Evolutionary conservation across 2,113 vertebrate genomes (phyloP).

Genomic region (Lota lota): DNA sequence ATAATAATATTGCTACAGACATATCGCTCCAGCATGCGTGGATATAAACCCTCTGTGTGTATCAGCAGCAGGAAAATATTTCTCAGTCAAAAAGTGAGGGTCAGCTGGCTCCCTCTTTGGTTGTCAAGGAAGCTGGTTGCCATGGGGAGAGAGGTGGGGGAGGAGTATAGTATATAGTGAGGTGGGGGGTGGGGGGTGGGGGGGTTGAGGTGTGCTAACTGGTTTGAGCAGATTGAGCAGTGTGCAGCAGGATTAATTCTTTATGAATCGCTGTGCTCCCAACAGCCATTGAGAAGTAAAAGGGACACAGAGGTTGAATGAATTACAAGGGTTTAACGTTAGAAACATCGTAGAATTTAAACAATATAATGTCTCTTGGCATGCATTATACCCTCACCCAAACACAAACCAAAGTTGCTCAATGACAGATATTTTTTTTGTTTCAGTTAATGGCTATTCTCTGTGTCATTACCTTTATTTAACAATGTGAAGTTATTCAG

Average conservation of each 20-base stretch:
- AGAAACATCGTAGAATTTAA: too few species aligned
- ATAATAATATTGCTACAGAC: too few species aligned
- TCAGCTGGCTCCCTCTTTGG: slow-evolving; percentile 47
- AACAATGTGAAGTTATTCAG: too few species aligned
- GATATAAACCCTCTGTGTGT: slow-evolving; percentile 8
- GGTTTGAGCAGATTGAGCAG: slow-evolving; percentile 15
- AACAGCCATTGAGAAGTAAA: slow-evolving; percentile 22
- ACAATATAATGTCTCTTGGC: too few species aligned
- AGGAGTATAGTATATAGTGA: background rate
- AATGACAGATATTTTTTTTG: too few species aligned
- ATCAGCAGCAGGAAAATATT: slow-evolving; percentile 34
- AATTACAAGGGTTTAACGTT: slow-evolving; percentile 9
- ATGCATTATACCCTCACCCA: too few species aligned
- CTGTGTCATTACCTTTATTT: too few species aligned
- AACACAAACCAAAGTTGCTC: too few species aligned
- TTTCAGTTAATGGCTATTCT: too few species aligned
- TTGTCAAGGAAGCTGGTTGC: slow-evolving; percentile 55
- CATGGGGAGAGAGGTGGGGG: slow-evolving; percentile 25
- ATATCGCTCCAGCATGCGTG: too few species aligned
- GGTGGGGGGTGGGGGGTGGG: background rate
- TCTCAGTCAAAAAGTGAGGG: slow-evolving; percentile 54
- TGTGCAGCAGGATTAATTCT: slow-evolving; percentile 11
- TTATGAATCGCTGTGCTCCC: slow-evolving; percentile 29
- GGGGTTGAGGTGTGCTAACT: slow-evolving; percentile 6
- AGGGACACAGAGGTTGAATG: slow-evolving; percentile 32